These are phyloP conservation scores for Lepidocolaptes lacrymiger DNA, from an alignment of 2,797 vertebrate genomes.

Conservation along the genomic window DNA sequence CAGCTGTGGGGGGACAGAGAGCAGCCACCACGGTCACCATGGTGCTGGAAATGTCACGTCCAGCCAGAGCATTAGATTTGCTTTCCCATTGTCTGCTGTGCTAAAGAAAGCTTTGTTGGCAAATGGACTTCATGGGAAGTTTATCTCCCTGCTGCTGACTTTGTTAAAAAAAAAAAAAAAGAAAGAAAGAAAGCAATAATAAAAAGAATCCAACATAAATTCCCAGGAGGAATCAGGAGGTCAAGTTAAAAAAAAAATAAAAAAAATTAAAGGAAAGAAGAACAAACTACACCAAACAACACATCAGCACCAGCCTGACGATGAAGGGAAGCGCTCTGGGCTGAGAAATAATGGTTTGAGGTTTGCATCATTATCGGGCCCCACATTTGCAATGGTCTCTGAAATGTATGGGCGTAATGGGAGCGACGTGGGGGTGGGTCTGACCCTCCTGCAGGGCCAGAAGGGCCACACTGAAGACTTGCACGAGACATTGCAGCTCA, in stretches of 20 bases:
- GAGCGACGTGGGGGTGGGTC: fast-evolving
- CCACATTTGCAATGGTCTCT: not conserved
- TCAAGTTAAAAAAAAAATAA: not conserved
- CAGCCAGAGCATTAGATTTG: not conserved
- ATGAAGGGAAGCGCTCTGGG: not conserved
- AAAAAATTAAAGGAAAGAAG: not conserved
- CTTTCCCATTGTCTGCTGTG: slow-evolving; percentile 6
- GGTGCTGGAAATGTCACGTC: slow-evolving; percentile 17
- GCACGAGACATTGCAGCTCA: fast-evolving
- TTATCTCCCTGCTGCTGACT: slow-evolving; percentile 38
- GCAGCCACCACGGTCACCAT: not conserved
- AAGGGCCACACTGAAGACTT: not conserved
- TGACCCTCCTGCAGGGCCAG: not conserved
- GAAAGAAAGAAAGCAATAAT: not conserved
- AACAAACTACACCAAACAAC: not conserved
- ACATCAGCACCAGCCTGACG: not conserved
- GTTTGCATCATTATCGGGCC: slow-evolving; percentile 14
- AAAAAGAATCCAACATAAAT: not conserved
- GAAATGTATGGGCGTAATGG: not conserved
- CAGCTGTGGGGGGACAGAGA: not conserved
- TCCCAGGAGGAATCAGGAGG: slow-evolving; percentile 32
- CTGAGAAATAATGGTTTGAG: slow-evolving; percentile 53
- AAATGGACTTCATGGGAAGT: slow-evolving; percentile 15
- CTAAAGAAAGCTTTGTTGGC: slow-evolving; percentile 14
- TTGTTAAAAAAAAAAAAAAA: not conserved